phyloP scores from a whole-genome alignment of 1,140 invertebrate species.

The Drosophila tsacasi region DNA sequence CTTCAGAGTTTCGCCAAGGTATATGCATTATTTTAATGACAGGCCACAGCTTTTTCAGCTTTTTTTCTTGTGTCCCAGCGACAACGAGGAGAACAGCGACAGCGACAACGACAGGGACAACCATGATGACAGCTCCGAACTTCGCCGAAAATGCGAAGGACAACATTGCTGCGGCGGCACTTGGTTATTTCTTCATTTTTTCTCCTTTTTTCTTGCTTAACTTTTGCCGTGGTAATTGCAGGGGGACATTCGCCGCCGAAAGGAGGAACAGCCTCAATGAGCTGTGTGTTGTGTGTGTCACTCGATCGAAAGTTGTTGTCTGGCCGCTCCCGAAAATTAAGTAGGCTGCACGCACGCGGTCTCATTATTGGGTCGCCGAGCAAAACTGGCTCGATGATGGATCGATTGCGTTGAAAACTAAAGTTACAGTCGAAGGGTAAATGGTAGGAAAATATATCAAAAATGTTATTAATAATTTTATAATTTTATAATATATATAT shows the following conservation, averaged over 20 bases:
- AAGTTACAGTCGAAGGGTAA: not conserved
- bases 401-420: constrained; percentile 19
- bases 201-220: not conserved
- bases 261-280: constrained; percentile 45
- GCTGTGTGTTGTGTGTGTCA: constrained; percentile 39
- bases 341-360: constrained; percentile 40
- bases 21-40: constrained; percentile 84
- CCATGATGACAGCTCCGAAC: constrained; percentile 53
- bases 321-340: constrained; percentile 35
- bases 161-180: constrained; percentile 68
- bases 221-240: constrained; percentile 61
- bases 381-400: constrained; percentile 34
- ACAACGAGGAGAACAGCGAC: constrained; percentile 55
- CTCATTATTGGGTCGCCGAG: constrained; percentile 36
- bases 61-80: constrained; percentile 43
- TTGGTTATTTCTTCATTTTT: constrained; percentile 22
- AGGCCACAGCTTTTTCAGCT: constrained; percentile 46
- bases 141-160: constrained; percentile 70
- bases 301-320: constrained; percentile 47
- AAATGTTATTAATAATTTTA: no score
- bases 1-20: constrained; percentile 63
- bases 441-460: not conserved
- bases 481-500: no score
- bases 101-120: constrained; percentile 32
- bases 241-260: constrained; percentile 74